These are phyloP conservation scores for Synergus itoensis DNA, from an alignment of 2,888 invertebrate genomes.

Conservation along the genomic window DNA sequence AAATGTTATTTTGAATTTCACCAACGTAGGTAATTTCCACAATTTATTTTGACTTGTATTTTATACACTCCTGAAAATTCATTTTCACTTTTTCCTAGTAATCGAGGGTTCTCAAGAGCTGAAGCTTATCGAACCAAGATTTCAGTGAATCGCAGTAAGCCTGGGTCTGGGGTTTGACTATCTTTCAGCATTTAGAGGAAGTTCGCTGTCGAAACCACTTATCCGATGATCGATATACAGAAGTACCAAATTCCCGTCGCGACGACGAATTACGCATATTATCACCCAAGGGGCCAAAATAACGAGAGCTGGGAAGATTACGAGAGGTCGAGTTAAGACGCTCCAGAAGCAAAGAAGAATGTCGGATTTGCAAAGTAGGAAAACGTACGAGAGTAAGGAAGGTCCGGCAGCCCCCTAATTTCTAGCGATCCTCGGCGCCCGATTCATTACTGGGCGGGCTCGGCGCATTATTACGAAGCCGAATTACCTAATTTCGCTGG, in stretches of 20 bases:
- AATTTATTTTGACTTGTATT: neutral
- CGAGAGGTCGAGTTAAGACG: slow-evolving; percentile 49
- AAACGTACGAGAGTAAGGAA: slow-evolving; percentile 53
- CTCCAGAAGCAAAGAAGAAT: slow-evolving; percentile 50
- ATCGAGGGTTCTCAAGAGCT: neutral
- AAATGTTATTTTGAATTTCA: neutral
- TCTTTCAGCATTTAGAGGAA: neutral
- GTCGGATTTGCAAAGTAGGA: slow-evolving; percentile 40
- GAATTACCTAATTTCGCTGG: slow-evolving; percentile 77
- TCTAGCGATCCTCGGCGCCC: slow-evolving; percentile 66
- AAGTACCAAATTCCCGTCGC: neutral
- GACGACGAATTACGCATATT: slow-evolving; percentile 9
- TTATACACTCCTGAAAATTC: neutral
- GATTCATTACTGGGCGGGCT: slow-evolving; percentile 74
- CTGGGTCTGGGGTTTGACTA: neutral
- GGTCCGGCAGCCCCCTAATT: slow-evolving; percentile 72
- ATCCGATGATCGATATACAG: neutral
- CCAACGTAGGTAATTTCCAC: neutral
- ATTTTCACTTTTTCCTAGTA: neutral
- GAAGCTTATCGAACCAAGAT: neutral
- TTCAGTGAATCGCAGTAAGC: neutral
- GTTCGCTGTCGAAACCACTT: slow-evolving; percentile 3
- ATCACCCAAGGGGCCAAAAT: neutral
- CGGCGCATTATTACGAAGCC: slow-evolving; percentile 76
- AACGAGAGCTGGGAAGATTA: neutral